Conservation (phyloP, 2,888 invertebrate genomes). For the Anarsia innoxiella region DNA sequence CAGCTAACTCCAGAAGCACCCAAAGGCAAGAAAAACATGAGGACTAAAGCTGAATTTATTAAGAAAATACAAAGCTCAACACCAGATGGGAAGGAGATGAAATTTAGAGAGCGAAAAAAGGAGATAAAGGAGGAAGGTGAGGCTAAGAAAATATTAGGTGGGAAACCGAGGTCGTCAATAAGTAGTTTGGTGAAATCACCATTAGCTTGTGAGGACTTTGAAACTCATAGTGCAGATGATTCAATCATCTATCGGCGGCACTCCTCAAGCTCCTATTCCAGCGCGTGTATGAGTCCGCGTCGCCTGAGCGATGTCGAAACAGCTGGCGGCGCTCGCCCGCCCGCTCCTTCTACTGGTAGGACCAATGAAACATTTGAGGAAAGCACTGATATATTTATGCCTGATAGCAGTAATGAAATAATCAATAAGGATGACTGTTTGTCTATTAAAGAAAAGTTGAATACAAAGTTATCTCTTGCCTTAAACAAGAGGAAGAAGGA, state of each 20-base stretch:
- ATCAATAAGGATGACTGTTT: constrained; percentile 63
- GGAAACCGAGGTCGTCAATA: constrained; percentile 52
- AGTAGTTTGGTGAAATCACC: constrained; percentile 67
- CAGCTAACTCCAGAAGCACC: constrained; percentile 79
- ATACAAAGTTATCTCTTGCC: constrained; percentile 58
- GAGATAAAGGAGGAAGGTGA: constrained; percentile 53
- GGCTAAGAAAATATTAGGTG: constrained; percentile 46
- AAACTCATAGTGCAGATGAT: constrained; percentile 80
- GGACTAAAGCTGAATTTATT: constrained; percentile 76
- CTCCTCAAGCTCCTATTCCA: constrained; percentile 88
- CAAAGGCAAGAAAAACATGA: constrained; percentile 66
- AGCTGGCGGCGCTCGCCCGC: neutral
- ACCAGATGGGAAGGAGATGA: constrained; percentile 59
- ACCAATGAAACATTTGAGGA: neutral
- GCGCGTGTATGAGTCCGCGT: constrained; percentile 79
- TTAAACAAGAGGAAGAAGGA: constrained; percentile 64
- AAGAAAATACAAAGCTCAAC: constrained; percentile 75
- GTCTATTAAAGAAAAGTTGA: constrained; percentile 62
- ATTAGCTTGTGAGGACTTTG: constrained; percentile 77
- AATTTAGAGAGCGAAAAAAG: constrained; percentile 71
- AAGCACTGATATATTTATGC: constrained; percentile 26
- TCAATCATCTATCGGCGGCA: constrained; percentile 88
- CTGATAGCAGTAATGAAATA: constrained; percentile 37
- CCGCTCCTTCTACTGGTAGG: neutral
- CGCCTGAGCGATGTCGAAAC: constrained; percentile 73